A percentile compares a stretch with the other conserved stretches of the same genome.
Conservation (phyloP, 2,797 vertebrate species). For the Sylvilagus floridanus region DNA sequence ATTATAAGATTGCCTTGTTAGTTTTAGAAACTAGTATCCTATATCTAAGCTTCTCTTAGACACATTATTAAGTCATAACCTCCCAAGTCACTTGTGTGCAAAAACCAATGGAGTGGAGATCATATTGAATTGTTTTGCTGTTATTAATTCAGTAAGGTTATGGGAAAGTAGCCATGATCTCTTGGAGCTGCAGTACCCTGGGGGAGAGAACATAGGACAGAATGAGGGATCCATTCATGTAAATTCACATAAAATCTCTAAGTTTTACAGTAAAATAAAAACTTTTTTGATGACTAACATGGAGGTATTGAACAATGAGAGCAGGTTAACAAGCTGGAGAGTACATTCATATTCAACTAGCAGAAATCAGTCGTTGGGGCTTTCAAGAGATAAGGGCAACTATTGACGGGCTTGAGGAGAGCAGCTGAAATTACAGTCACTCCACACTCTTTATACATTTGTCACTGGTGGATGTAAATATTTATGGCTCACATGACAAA, state of each 20-base stretch:
- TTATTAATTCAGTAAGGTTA: background rate
- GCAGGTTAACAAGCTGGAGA: conserved; percentile 66
- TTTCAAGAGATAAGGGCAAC: conserved; percentile 79
- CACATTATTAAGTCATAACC: background rate
- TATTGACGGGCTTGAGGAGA: conserved; percentile 60
- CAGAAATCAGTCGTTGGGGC: conserved; percentile 64
- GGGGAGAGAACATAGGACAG: background rate
- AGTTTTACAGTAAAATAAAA: conserved; percentile 56
- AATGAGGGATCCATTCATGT: background rate
- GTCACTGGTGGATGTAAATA: conserved; percentile 84
- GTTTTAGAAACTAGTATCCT: background rate
- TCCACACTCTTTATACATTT: conserved; percentile 74
- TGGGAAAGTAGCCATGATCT: background rate
- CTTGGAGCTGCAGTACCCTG: background rate
- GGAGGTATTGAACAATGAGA: conserved; percentile 57
- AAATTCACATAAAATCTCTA: conserved; percentile 49
- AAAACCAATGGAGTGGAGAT: background rate
- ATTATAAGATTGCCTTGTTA: background rate
- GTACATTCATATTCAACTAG: conserved; percentile 17
- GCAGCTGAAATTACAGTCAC: conserved; percentile 80
- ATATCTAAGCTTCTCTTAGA: background rate
- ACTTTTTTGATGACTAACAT: conserved; percentile 52
- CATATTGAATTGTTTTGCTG: background rate
- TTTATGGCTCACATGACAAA: conserved; percentile 84
- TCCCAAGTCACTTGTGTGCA: background rate